These are phyloP conservation scores for Nomada hirtipes DNA, from an alignment of 2,888 invertebrate species.

Conservation along the genomic window DNA sequence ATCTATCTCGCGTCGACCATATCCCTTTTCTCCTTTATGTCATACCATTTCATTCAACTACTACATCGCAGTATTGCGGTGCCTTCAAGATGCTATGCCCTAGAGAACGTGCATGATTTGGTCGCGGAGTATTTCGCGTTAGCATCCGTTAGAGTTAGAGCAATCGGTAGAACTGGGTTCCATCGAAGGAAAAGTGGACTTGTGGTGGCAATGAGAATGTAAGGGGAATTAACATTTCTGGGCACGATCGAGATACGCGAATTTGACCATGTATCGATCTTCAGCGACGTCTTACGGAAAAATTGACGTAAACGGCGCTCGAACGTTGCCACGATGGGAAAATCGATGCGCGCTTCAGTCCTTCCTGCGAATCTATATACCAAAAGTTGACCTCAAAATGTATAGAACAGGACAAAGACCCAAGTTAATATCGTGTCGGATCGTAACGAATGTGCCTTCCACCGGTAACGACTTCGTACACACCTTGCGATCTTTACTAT, in stretches of 20 bases:
- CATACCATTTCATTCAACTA: too few species aligned
- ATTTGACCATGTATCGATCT: conserved; percentile 58
- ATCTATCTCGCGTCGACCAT: too few species aligned
- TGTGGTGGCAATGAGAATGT: too few species aligned
- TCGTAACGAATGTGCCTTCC: conserved; percentile 10
- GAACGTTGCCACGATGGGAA: conserved; percentile 60
- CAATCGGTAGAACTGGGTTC: too few species aligned
- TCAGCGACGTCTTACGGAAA: conserved; percentile 46
- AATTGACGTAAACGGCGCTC: conserved; percentile 58
- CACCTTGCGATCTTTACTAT: not conserved
- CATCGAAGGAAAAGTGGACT: too few species aligned
- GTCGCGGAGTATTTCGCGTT: too few species aligned
- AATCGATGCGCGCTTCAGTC: conserved; percentile 74
- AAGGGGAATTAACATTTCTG: not conserved
- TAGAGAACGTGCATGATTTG: too few species aligned
- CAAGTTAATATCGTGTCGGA: conserved; percentile 20
- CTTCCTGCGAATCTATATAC: conserved; percentile 65
- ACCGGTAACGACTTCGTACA: not conserved
- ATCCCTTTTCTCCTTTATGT: too few species aligned
- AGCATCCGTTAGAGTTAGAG: too few species aligned
- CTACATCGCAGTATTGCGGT: too few species aligned
- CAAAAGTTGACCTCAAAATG: conserved; percentile 71
- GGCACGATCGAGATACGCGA: conserved; percentile 33
- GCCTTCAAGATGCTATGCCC: too few species aligned
- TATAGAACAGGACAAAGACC: conserved; percentile 64